Evolutionary conservation across 1,140 invertebrate genomes (phyloP), one percentile per base, ranked within the genome.

Genomic region (Saccostrea glomerata): DNA sequence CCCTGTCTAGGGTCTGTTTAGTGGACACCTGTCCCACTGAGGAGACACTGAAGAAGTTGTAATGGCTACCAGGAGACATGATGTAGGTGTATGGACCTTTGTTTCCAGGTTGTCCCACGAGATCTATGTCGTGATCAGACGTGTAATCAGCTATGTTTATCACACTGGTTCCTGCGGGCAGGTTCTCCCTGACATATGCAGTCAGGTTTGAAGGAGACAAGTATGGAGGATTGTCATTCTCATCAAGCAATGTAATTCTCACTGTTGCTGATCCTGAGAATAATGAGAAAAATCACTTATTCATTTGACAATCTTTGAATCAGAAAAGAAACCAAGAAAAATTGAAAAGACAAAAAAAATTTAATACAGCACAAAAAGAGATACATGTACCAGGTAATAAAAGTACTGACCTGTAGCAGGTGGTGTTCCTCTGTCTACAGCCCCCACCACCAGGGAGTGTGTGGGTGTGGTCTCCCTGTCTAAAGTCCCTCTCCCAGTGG

Each of bases 171-270:
- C 97, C 97, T 4, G 97, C 96, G 0, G 97, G 97, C 95, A 98
- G 97, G 93, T 99, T 98, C 95, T 99, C 98, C 63, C 96, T 96
- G 0, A 99, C 96, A 90, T 97, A 97, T 0, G 97, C 98, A 54
- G 96, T 95, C 93, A 98, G 98, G 13, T 97, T 95, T 60, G 96
- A 96, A 0, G 97, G 94, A 86, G 97, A 97, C 92, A 99, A 98
- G 7, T 96, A 94, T 0, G 98, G 98, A 0, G 97, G 98, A 94
- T 99, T 99, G 91, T 99, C 98, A 94, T 99, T 99, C 12, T 99
- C 96, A 94, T 99, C 98, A 15, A 96, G 96, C 1, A 99, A 90
- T 54, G 96, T 95, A 77, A 98, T 97, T 92, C 96, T 97, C 0
- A 99, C 97, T 0, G 96, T 97, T 2, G 98, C 96, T 5, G 97